phyloP scores from a whole-genome alignment of 2,797 vertebrate species.

The Melanogrammus aeglefinus region DNA sequence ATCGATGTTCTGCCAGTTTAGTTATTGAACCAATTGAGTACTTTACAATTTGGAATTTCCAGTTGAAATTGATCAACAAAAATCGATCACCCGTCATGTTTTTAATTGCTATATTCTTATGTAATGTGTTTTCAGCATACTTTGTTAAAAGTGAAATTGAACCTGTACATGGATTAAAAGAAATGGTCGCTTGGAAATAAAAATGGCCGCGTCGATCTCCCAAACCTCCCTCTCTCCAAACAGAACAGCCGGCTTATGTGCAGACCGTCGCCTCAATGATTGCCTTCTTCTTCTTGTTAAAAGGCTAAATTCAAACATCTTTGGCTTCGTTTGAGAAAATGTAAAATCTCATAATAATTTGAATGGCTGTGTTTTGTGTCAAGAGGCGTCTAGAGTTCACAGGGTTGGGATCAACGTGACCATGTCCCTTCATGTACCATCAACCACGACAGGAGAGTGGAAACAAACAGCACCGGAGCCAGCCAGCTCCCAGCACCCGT shows the following conservation, averaged over 20 bases:
- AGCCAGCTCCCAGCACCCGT: constrained; percentile 81
- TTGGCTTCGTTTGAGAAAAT: neutral
- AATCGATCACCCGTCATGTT: no score
- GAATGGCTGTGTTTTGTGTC: neutral
- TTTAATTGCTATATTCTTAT: no score
- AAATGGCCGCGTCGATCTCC: constrained; percentile 86
- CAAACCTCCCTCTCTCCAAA: constrained; percentile 63
- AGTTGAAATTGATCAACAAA: no score
- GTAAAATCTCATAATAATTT: neutral
- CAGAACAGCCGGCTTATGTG: neutral
- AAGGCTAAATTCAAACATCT: neutral
- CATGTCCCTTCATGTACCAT: constrained; percentile 93
- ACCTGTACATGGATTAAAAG: constrained; percentile 29
- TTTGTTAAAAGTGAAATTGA: neutral
- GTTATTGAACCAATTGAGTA: neutral
- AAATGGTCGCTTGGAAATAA: constrained; percentile 88
- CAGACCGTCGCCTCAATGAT: no score
- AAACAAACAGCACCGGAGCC: constrained; percentile 96
- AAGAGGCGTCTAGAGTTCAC: constrained; percentile 50
- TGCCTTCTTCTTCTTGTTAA: neutral
- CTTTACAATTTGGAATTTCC: neutral
- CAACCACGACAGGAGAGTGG: constrained; percentile 99
- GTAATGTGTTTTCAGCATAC: no score
- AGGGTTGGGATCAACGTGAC: constrained; percentile 87
- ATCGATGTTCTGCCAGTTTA: neutral